Conservation (phyloP, 2,888 invertebrate genomes). For the Agrotis ipsilon region DNA sequence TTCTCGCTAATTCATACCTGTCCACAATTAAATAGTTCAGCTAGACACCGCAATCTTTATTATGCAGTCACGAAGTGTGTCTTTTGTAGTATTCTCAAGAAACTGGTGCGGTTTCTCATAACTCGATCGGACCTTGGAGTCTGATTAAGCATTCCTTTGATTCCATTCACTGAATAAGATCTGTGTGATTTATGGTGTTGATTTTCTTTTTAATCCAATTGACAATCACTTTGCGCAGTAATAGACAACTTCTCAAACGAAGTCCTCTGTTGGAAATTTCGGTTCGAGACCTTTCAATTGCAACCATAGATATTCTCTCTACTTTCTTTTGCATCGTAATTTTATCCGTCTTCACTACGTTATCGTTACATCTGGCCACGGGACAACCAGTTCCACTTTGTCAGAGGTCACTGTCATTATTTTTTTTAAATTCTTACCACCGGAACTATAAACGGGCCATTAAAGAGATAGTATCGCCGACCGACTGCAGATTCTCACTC, state of each 20-base stretch:
- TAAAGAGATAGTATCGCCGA: constrained; percentile 64
- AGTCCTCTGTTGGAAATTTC: neutral
- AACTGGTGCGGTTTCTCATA: constrained; percentile 62
- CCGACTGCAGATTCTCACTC: constrained; percentile 70
- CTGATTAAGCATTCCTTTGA: constrained; percentile 63
- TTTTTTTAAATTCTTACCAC: constrained; percentile 36
- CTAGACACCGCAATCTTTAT: constrained; percentile 62
- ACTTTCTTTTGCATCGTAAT: neutral
- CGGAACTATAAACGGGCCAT: constrained; percentile 57
- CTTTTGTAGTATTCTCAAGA: constrained; percentile 65
- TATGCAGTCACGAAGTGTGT: constrained; percentile 69
- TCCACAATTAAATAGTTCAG: constrained; percentile 66
- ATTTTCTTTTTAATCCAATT: constrained; percentile 8
- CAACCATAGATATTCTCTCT: neutral
- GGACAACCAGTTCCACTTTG: constrained; percentile 16
- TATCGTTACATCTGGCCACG: constrained; percentile 39
- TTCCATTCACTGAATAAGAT: constrained; percentile 63
- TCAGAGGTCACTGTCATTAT: constrained; percentile 44
- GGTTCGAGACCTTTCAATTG: neutral
- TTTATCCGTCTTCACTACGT: constrained; percentile 22
- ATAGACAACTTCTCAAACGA: neutral
- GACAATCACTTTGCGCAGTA: neutral
- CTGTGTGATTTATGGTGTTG: constrained; percentile 30
- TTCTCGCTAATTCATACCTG: constrained; percentile 52
- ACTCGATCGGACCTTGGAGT: constrained; percentile 67